Conservation (phyloP, 2,113 vertebrate genomes). For the Procapra przewalskii region DNA sequence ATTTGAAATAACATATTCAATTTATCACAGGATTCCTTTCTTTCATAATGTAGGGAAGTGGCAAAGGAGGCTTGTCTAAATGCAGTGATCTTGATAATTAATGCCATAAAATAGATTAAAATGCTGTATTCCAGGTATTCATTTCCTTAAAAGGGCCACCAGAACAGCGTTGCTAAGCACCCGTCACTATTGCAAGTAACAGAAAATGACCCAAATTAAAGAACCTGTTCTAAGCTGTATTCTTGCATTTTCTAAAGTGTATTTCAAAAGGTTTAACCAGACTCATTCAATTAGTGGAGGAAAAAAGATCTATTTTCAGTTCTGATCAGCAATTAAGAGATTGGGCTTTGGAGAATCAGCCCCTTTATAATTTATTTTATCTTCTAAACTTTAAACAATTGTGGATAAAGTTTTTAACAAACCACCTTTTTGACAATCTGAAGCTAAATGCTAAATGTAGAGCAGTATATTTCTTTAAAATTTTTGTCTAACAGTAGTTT, state of each 20-base stretch:
- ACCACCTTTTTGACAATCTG: neutral
- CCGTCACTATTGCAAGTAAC: constrained; percentile 47
- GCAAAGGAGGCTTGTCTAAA: constrained; percentile 58
- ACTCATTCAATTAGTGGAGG: constrained; percentile 56
- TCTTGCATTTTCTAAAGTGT: constrained; percentile 69
- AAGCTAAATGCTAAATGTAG: neutral
- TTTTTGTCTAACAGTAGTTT: constrained; percentile 18
- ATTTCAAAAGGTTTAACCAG: constrained; percentile 70
- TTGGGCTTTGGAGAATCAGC: constrained; percentile 56
- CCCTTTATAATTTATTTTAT: constrained; percentile 60
- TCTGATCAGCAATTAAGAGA: constrained; percentile 69
- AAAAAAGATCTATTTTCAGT: constrained; percentile 71
- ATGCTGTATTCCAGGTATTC: constrained; percentile 62
- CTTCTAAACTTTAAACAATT: constrained; percentile 56
- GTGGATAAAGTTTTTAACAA: constrained; percentile 35
- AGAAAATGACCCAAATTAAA: constrained; percentile 72
- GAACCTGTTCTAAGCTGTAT: constrained; percentile 65
- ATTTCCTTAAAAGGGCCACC: constrained; percentile 64
- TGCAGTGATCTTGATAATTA: constrained; percentile 68
- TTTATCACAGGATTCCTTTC: constrained; percentile 6
- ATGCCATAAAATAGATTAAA: constrained; percentile 72
- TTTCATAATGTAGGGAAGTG: constrained; percentile 42
- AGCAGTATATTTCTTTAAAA: neutral
- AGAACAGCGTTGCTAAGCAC: constrained; percentile 70
- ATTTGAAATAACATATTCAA: constrained; percentile 46